Base-by-base conservation (phyloP, 2,888 invertebrate species). In the Unio pictorum region DNA sequence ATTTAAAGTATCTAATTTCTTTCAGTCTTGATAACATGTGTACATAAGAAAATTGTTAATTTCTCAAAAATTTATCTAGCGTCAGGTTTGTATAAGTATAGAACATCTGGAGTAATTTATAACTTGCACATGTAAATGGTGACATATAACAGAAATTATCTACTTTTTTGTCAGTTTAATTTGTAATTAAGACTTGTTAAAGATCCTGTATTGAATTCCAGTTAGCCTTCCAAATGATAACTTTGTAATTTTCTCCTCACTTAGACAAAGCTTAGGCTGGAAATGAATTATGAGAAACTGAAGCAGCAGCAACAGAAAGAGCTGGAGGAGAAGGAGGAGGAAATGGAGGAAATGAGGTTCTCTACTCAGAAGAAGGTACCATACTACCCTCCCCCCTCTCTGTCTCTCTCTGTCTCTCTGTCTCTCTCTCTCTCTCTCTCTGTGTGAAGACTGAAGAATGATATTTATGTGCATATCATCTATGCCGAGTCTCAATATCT, bases 251-350 rank as follows among this genome's bases (percentile, higher is more conserved):
- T 58, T 63, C 61, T 66, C 61, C 34, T 56, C 30, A 63, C 68
- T 18, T 78, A 90, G 89, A 95, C 96, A 3, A 98, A 97, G 90
- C 92, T 98, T 45, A 93, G 97, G 1, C 91, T 98, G 78, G 97
- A 98, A 91, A 98, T 98, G 98, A 93, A 94, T 61, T 90, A 97
- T 81, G 98, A 98, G 89, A 96, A 96, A 81, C 94, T 95, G 90
- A 93, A 97, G 64, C 97, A 98, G 88, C 96, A 97, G 85, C 94
- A 95, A 80, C 93, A 95, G 54, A 93, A 96, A 70, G 98, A 98
- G 87, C 93, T 96, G 56, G 95, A 96, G 76, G 95, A 95, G 81
- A 92, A 96, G 8, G 98, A 98, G 82, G 96, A 97, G 81, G 98
- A 98, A 89, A 91, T 97, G 87, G 98, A 98, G 88, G 97, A 98